A percentile compares a stretch with the other conserved stretches of the same genome.
These are phyloP conservation scores for Heterochromis multidens DNA, from an alignment of 2,113 vertebrate genomes.

Conservation along the genomic window DNA sequence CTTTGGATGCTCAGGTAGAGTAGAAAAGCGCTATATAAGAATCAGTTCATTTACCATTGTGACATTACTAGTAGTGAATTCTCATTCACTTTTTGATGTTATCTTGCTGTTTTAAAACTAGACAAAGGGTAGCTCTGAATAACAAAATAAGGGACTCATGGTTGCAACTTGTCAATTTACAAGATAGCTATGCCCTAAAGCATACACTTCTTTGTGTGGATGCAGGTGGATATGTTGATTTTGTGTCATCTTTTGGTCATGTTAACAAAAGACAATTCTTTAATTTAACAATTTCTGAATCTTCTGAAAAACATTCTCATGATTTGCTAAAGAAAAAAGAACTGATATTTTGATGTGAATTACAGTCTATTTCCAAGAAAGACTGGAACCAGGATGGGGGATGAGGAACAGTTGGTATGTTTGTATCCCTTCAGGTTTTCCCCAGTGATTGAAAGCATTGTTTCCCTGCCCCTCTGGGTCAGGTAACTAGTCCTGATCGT, in stretches of 20 bases:
- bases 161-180: no score
- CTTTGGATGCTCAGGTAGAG: no score
- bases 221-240: no score
- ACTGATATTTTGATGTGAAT: neutral
- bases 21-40: no score
- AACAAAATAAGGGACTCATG: no score
- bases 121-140: neutral
- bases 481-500: neutral
- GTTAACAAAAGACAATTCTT: no score
- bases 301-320: neutral
- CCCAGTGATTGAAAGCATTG: neutral
- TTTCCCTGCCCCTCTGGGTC: neutral
- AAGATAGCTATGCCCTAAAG: no score
- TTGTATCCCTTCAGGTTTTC: neutral
- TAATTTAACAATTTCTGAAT: no score
- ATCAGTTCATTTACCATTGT: no score
- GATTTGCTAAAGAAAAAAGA: neutral
- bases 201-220: no score
- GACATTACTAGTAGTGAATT: neutral
- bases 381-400: neutral
- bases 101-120: rapidly evolving
- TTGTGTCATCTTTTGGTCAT: no score
- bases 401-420: neutral
- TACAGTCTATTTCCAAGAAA: neutral
- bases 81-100: neutral